phyloP scores from a whole-genome alignment of 2,888 invertebrate genomes.

The Cylindroiulus punctatus region DNA sequence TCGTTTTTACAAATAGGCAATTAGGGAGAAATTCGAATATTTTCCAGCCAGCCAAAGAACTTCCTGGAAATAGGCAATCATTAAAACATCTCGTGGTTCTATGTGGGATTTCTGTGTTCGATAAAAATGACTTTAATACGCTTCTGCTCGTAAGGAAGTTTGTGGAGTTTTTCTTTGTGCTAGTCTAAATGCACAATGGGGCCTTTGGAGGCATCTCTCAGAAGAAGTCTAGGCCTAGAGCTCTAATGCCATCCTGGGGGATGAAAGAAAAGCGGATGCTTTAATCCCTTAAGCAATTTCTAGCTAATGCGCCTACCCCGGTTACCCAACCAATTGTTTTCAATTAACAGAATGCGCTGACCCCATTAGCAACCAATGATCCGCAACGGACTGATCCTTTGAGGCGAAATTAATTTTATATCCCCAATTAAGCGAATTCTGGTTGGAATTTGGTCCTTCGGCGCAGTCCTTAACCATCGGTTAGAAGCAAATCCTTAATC shows the following conservation, averaged over 20 bases:
- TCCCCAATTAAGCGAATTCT: constrained; percentile 34
- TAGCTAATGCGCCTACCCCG: constrained; percentile 14
- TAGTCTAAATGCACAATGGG: not conserved
- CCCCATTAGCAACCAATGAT: constrained; percentile 42
- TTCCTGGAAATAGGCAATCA: constrained; percentile 9
- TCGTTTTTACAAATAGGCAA: constrained; percentile 4
- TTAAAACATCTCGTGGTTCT: not conserved
- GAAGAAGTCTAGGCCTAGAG: not conserved
- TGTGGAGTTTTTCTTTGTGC: not conserved
- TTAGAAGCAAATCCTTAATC: not conserved
- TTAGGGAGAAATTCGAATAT: not conserved
- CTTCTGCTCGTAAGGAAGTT: not conserved
- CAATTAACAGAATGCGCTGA: constrained; percentile 42
- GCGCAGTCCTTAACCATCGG: not conserved
- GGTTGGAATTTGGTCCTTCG: constrained; percentile 1
- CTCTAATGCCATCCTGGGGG: not conserved
- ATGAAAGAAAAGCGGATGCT: not conserved
- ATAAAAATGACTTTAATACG: not conserved
- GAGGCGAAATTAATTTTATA: constrained; percentile 38
- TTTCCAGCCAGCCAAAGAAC: not conserved
- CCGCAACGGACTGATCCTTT: not conserved
- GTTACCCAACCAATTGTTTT: constrained; percentile 34
- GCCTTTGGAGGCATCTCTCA: not conserved
- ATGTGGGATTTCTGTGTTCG: not conserved
- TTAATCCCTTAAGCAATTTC: constrained; percentile 33